Percentiles rank a stretch among this genome's conserved stretches.
Evolutionary conservation across 2,113 vertebrate species (phyloP).

Genomic region (Nycticorax nycticorax): DNA sequence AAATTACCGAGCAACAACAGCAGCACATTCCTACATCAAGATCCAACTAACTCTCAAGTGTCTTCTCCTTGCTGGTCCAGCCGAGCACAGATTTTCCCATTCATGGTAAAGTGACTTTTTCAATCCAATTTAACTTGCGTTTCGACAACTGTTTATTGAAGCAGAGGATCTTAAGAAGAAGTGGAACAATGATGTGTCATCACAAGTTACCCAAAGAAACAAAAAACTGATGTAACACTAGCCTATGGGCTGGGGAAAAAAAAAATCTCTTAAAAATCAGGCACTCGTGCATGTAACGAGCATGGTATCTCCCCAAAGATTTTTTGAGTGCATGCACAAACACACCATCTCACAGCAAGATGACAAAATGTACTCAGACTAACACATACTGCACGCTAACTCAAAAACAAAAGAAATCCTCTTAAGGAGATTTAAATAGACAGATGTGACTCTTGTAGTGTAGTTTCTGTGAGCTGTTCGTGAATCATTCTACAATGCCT

Average conservation of each 20-base stretch:
- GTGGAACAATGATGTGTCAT: not conserved
- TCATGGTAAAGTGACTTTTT: not conserved
- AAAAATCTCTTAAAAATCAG: not conserved
- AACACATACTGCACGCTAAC: not conserved
- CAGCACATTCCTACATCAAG: not conserved
- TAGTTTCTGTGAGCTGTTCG: not conserved
- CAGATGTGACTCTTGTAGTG: not conserved
- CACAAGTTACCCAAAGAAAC: not conserved
- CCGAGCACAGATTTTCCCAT: not conserved
- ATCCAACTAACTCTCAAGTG: not conserved
- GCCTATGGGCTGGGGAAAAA: not conserved
- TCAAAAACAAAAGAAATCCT: not conserved
- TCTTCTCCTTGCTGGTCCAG: not conserved
- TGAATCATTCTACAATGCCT: not conserved
- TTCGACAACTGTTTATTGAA: not conserved
- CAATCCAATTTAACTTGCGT: not conserved
- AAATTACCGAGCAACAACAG: not conserved
- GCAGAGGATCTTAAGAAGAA: not conserved
- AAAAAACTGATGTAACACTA: not conserved
- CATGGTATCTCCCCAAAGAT: not conserved
- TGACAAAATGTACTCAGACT: not conserved
- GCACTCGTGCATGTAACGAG: not conserved
- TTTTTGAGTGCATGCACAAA: not conserved
- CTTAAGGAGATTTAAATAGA: not conserved
- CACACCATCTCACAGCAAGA: not conserved